Percentiles rank a stretch among this genome's conserved stretches.
Conservation (phyloP, 1,140 invertebrate genomes). For the Bombus terrestris region DNA sequence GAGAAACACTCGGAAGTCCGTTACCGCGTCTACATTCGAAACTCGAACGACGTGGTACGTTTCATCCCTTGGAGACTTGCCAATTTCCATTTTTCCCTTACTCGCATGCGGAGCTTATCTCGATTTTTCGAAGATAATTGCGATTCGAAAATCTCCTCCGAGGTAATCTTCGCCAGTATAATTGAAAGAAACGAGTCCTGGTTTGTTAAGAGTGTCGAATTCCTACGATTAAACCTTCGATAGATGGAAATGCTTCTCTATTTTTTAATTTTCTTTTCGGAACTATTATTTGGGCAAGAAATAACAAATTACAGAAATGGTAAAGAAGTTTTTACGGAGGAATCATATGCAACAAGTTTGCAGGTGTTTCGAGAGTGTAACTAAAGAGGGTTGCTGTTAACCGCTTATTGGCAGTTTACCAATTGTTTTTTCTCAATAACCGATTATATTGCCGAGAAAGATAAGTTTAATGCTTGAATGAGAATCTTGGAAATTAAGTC, state of each 20-base stretch:
- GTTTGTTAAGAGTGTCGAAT: not conserved
- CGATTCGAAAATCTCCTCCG: too few species aligned
- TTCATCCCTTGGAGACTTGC: not conserved
- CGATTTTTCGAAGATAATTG: not conserved
- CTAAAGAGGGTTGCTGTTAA: not conserved
- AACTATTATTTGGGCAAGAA: not conserved
- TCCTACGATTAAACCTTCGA: not conserved
- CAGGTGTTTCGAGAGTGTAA: not conserved
- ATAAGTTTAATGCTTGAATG: too few species aligned
- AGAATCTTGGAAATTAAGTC: too few species aligned
- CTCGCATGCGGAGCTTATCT: not conserved
- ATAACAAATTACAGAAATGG: not conserved
- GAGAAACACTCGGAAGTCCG: not conserved
- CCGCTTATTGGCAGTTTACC: not conserved
- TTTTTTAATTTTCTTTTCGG: not conserved
- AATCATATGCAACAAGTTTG: not conserved
- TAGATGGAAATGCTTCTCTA: not conserved
- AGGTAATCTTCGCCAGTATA: not conserved
- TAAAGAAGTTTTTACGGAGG: not conserved
- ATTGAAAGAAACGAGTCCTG: not conserved
- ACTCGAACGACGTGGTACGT: not conserved
- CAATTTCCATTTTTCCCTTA: conserved; percentile 11
- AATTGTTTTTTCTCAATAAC: too few species aligned
- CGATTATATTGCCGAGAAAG: too few species aligned
- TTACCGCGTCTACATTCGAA: conserved; percentile 3